Evolutionary conservation across 1,140 invertebrate species (phyloP).

Genomic region (Parapsyche elsis): DNA sequence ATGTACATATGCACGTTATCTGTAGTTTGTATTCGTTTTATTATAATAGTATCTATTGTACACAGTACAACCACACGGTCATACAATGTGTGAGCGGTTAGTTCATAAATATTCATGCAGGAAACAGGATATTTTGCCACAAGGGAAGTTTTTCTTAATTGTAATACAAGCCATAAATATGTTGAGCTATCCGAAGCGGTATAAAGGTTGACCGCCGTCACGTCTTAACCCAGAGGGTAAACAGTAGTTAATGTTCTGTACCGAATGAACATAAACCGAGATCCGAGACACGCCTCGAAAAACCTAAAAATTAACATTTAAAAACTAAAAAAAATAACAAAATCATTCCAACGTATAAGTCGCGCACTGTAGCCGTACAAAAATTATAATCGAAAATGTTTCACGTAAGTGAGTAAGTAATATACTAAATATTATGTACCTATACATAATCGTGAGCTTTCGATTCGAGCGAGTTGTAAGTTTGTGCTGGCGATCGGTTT

Average conservation of each 20-base stretch:
- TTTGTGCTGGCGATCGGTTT: not conserved
- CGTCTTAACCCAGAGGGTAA: conserved; percentile 27
- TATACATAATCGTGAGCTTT: too few species aligned
- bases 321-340: not conserved
- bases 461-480: not conserved
- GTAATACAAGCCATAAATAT: conserved; percentile 52
- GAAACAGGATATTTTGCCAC: conserved; percentile 54
- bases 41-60: too few species aligned
- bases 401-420: too few species aligned
- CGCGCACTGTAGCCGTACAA: too few species aligned
- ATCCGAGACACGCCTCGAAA: not conserved
- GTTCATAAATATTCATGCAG: conserved; percentile 52
- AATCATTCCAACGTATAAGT: too few species aligned
- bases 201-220: conserved; percentile 34
- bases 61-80: too few species aligned
- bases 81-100: not conserved
- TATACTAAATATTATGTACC: too few species aligned
- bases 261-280: not conserved
- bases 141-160: conserved; percentile 55
- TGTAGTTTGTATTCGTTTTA: too few species aligned
- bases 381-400: too few species aligned
- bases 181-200: conserved; percentile 4
- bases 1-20: too few species aligned
- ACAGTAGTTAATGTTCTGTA: conserved; percentile 23
- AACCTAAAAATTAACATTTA: not conserved